Percentiles rank a stretch among this genome's conserved stretches.
Evolutionary conservation across 2,113 vertebrate genomes (phyloP).

Genomic region (Aegotheles bennettii): DNA sequence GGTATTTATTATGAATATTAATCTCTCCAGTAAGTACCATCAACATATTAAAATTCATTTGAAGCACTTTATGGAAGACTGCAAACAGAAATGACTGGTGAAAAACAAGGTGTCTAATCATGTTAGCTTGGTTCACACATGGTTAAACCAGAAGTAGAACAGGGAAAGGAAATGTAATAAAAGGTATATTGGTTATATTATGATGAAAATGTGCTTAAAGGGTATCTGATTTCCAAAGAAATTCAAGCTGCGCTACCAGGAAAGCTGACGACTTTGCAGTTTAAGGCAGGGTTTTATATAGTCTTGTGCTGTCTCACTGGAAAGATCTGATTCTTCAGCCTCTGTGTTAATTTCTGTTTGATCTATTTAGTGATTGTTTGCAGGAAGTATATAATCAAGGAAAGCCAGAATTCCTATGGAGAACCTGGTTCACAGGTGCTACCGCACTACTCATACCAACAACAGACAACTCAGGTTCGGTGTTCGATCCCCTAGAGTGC

Average conservation of each 20-base stretch:
- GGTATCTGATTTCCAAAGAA: constrained; percentile 15
- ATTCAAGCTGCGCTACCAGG: not conserved
- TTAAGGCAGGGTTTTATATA: not conserved
- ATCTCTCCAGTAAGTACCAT: constrained; percentile 76
- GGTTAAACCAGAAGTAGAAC: constrained; percentile 59
- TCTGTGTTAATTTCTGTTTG: not conserved
- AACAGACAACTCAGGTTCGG: constrained; percentile 21
- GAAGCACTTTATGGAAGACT: constrained; percentile 73
- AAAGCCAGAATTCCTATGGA: not conserved
- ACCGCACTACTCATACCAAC: not conserved
- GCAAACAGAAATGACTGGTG: constrained; percentile 63
- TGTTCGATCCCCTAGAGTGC: constrained; percentile 40
- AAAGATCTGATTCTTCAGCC: not conserved
- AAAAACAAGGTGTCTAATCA: constrained; percentile 61
- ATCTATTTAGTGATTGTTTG: constrained; percentile 8
- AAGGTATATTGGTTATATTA: not conserved
- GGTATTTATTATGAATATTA: constrained; percentile 86
- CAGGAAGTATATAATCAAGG: constrained; percentile 55
- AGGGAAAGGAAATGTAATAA: constrained; percentile 14
- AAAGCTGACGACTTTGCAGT: not conserved
- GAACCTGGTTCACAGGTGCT: constrained; percentile 53
- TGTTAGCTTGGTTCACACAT: constrained; percentile 68
- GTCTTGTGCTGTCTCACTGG: not conserved
- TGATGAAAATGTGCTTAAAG: constrained; percentile 24
- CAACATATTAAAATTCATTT: constrained; percentile 80